These are phyloP conservation scores for Cyprinus carpio DNA, from an alignment of 2,113 vertebrate genomes.

Conservation along the genomic window DNA sequence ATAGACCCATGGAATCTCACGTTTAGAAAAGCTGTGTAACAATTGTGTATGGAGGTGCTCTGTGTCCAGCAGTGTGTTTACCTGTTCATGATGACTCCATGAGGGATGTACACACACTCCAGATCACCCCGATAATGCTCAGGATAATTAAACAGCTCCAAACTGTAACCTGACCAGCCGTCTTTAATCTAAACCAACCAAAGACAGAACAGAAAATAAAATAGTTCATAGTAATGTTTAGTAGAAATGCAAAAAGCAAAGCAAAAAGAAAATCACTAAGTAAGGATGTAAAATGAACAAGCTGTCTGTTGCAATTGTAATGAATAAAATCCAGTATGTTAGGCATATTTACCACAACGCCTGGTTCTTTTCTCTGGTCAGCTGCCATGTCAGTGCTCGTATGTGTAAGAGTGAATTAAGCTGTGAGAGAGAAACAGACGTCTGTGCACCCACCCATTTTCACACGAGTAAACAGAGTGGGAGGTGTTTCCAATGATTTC, in stretches of 20 bases:
- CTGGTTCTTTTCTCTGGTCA: slow-evolving; percentile 56
- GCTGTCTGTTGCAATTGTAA: background rate
- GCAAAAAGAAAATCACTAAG: background rate
- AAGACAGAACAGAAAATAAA: background rate
- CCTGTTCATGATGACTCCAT: slow-evolving; percentile 90
- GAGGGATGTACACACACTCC: slow-evolving; percentile 87
- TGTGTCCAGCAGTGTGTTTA: slow-evolving; percentile 50
- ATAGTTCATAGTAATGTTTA: background rate
- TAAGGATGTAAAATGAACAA: background rate
- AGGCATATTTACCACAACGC: slow-evolving; percentile 70
- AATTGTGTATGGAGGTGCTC: no score
- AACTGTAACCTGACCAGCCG: slow-evolving; percentile 86
- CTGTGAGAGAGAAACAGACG: background rate
- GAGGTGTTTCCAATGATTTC: background rate
- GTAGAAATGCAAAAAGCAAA: background rate
- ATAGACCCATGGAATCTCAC: no score
- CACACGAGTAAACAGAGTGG: background rate
- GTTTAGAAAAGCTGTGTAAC: no score
- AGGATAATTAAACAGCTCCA: slow-evolving; percentile 89
- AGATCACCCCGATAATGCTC: slow-evolving; percentile 88
- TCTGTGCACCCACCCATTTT: slow-evolving; percentile 3
- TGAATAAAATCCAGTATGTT: background rate
- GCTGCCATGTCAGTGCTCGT: background rate
- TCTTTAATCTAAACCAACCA: slow-evolving; percentile 81
- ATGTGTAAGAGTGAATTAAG: background rate